Base-by-base conservation (phyloP, 30 jellyfish, hydroid and myxozoan species). In the Rhopilema esculentum region DNA sequence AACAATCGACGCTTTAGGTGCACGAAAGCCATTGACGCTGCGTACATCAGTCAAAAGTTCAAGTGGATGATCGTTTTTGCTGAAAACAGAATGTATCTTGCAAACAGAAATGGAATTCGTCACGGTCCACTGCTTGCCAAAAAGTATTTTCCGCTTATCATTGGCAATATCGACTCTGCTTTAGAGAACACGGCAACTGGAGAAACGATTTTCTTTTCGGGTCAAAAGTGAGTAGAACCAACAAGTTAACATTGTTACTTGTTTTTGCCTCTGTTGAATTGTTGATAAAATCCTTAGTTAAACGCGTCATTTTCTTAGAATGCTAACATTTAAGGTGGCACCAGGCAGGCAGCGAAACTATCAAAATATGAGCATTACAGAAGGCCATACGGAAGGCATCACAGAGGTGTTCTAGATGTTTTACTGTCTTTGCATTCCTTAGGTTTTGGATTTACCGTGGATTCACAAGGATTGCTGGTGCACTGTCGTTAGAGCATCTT, bases 361-460 rank as follows among this genome's bases (percentile, higher is more conserved):
- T n/a, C n/a, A n/a, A n/a, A n/a, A n/a, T n/a, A n/a, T n/a, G n/a
- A n/a, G n/a, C n/a, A n/a, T n/a, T n/a, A n/a, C n/a, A n/a, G n/a
- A n/a, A n/a, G n/a, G n/a, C n/a, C n/a, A n/a, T n/a, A n/a, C n/a
- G n/a, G n/a, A n/a, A n/a, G n/a, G n/a, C n/a, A n/a, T n/a, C n/a
- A n/a, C n/a, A n/a, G n/a, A n/a, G n/a, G n/a, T n/a, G n/a, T n/a
- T n/a, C n/a, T n/a, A n/a, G n/a, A n/a, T n/a, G n/a, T n/a, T n/a
- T n/a, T n/a, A n/a, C n/a, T n/a, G 28, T 48, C 66, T 26, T 19
- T 50, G 25, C 72, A 30, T 66, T 21, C 28, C 57, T 4, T 25
- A 86, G 97, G 8, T 89, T 75, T 86, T 89, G 85, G 89, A 61
- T 79, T 52, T 89, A 82, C 69, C 75, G 84, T 21, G 88, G 92